phyloP scores from a whole-genome alignment of 1,140 invertebrate species.

The Pseudomyrmex flavicornis region DNA sequence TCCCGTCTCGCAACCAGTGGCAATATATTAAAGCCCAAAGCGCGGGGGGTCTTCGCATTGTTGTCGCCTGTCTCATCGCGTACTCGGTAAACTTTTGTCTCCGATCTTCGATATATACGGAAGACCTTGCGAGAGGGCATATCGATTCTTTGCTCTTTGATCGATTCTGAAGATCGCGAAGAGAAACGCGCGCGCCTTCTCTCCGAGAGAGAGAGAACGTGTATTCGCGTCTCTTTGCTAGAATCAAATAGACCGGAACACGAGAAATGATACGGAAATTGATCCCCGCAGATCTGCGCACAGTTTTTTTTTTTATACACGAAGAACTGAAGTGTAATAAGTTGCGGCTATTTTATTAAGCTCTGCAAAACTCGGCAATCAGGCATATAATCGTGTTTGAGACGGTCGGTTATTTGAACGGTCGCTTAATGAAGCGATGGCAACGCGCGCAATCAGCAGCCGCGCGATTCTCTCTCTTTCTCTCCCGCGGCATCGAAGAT shows the following conservation, averaged over 20 bases:
- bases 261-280: too few relatives aligned
- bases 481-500: conserved; percentile 61
- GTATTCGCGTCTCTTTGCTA: not conserved
- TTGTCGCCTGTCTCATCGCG: conserved; percentile 79
- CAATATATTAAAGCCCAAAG: conserved; percentile 84
- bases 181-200: not conserved
- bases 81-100: conserved; percentile 80
- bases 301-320: not conserved
- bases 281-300: not conserved
- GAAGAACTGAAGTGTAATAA: not conserved
- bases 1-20: conserved; percentile 78
- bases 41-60: conserved; percentile 83
- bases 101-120: conserved; percentile 70
- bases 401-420: conserved; percentile 41
- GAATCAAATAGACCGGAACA: too few relatives aligned
- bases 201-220: not conserved
- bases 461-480: conserved; percentile 15
- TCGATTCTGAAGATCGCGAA: conserved; percentile 66
- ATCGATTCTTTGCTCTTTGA: conserved; percentile 48
- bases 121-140: conserved; percentile 53
- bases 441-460: conserved; percentile 54
- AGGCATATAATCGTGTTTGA: conserved; percentile 17
- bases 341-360: conserved; percentile 8
- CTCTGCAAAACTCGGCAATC: conserved; percentile 1
- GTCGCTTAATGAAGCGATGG: conserved; percentile 70